Evolutionary conservation across 2,888 invertebrate genomes (phyloP), one percentile per base, ranked within the genome.

Genomic region (Hylaea fasciaria): DNA sequence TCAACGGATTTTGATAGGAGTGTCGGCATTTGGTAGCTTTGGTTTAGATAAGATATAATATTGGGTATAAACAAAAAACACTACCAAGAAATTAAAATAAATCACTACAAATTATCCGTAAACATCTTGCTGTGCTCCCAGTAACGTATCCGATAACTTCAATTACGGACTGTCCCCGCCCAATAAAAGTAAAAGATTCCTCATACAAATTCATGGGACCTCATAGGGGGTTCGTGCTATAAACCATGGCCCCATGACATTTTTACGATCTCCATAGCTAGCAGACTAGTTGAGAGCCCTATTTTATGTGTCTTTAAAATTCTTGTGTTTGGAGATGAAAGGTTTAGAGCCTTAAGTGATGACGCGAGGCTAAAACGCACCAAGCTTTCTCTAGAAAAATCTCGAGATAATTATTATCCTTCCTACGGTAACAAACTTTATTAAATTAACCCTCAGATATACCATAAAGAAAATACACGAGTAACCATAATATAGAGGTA

Each of bases 271-370:
- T 60, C 70, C 66, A 66, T 73, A 76, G 74, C 76, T 71, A 71
- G 72, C 70, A 67, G 56, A 68, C 70, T 69, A 65, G 73, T 71
- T 57, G 68, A 68, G 71, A 71, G 66, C 70, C 70, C 60, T 75
- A 74, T 74, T 87, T 85, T 83, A 86, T 82, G 79, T 68, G 69
- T 74, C 71, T 80, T 83, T 81, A 79, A 84, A 81, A 81, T 80
- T 83, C 78, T 67, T 68, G 62, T 62, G 73, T 73, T 75, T 72
- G 64, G 70, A 78, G 77, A 75, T 77, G 80, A 80, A 74, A 79
- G 72, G 73, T 83, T 81, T 78, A 79, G 69, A 69, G 52, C 14
- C 28, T 11, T 50, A 37, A 54, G 52, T 61, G 52, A 56, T 45
- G 49, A 50, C 51, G 51, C 43, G 29, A 37, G 37, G 29, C 44